These are phyloP conservation scores for Epirrhoe alternata DNA, from an alignment of 2,888 invertebrate genomes.

Conservation along the genomic window DNA sequence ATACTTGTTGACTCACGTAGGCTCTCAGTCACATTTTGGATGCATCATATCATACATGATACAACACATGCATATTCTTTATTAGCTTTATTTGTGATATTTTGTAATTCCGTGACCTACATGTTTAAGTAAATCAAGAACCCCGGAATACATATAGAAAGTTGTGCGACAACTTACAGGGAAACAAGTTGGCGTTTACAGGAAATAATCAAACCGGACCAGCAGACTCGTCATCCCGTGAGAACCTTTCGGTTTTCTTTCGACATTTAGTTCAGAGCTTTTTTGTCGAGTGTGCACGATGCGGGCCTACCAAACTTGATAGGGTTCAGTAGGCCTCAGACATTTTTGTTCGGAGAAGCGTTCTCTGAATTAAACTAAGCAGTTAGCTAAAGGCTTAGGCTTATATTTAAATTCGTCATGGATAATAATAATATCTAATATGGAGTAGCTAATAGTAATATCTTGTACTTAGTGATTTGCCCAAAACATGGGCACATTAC, in stretches of 20 bases:
- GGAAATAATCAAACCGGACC: slow-evolving; percentile 48
- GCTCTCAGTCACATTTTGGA: slow-evolving; percentile 5
- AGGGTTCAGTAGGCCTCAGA: too few species aligned
- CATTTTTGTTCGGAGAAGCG: too few species aligned
- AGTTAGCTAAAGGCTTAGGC: too few species aligned
- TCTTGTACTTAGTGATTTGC: too few species aligned
- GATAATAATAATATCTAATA: too few species aligned
- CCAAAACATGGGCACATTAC: too few species aligned
- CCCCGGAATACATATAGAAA: slow-evolving; percentile 54
- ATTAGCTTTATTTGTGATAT: not conserved
- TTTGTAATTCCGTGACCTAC: slow-evolving; percentile 25
- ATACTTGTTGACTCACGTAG: not conserved
- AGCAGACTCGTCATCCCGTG: slow-evolving; percentile 41
- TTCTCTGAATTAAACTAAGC: too few species aligned
- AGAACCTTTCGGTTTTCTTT: slow-evolving; percentile 40
- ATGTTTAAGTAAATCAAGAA: slow-evolving; percentile 47
- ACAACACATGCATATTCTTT: not conserved
- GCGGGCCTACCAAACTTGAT: not conserved
- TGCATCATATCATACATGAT: slow-evolving; percentile 5
- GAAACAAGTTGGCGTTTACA: slow-evolving; percentile 59
- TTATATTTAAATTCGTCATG: too few species aligned
- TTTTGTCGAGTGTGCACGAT: slow-evolving; percentile 2
- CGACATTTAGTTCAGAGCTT: slow-evolving; percentile 24
- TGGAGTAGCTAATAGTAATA: too few species aligned
- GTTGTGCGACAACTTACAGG: slow-evolving; percentile 58